phyloP scores from a whole-genome alignment of 2,113 vertebrate species.

The Myrmecobius fasciatus region DNA sequence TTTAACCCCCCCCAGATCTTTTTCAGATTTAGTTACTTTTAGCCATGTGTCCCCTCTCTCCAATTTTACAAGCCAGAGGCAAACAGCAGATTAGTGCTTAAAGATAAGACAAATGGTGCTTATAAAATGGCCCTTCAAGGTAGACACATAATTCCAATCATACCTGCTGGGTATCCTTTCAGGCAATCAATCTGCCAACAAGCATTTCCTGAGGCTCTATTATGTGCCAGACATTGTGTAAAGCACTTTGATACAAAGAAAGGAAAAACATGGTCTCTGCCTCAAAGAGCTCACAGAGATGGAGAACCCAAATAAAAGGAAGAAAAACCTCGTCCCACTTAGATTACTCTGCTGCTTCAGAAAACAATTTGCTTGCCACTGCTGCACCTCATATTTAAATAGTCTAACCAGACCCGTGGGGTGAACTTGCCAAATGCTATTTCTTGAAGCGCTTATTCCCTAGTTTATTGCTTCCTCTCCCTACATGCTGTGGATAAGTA shows the following conservation, averaged over 20 bases:
- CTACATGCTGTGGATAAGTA: background rate
- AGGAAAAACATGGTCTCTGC: background rate
- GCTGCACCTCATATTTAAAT: background rate
- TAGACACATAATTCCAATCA: background rate
- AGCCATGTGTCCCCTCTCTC: background rate
- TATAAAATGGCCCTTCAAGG: background rate
- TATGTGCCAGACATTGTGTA: background rate
- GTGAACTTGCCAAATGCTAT: background rate
- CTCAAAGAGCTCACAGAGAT: background rate
- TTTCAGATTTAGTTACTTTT: background rate
- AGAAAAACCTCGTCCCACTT: background rate
- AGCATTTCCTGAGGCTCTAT: background rate
- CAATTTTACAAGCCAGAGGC: background rate
- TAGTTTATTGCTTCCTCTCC: background rate
- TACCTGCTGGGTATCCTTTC: background rate
- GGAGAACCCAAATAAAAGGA: background rate
- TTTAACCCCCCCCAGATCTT: background rate
- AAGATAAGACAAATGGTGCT: background rate
- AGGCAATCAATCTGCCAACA: background rate
- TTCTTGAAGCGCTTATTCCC: background rate
- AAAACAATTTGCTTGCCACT: background rate
- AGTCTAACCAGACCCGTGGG: background rate
- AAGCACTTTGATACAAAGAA: background rate
- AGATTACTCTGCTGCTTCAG: background rate
- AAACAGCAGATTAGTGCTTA: background rate